These are phyloP conservation scores for Daboia siamensis DNA, from an alignment of 2,113 vertebrate species.

Conservation along the genomic window DNA sequence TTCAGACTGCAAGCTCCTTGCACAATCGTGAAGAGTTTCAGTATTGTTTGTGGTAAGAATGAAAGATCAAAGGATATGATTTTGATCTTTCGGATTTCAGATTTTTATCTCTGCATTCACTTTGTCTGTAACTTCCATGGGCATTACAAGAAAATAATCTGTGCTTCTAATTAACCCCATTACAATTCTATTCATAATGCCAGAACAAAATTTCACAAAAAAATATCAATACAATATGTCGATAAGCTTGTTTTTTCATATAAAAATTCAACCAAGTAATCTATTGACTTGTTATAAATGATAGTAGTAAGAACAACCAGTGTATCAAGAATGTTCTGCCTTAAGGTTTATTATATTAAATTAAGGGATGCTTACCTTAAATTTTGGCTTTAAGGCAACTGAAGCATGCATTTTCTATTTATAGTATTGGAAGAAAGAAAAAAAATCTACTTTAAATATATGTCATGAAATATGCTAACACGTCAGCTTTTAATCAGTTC, in stretches of 20 bases:
- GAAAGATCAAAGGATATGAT: neutral
- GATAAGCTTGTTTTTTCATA: neutral
- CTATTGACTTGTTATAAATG: neutral
- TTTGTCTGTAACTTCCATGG: neutral
- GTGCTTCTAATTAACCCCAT: neutral
- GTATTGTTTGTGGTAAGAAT: neutral
- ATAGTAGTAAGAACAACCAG: neutral
- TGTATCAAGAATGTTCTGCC: neutral
- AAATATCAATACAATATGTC: neutral
- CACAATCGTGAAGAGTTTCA: neutral
- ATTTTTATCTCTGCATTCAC: neutral
- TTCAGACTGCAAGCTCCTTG: neutral
- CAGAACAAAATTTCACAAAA: neutral
- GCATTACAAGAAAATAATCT: neutral
- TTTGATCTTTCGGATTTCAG: neutral
- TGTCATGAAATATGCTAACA: neutral
- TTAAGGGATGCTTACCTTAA: neutral
- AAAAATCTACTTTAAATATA: neutral
- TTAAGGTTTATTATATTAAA: neutral
- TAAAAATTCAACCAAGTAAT: neutral
- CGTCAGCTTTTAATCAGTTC: neutral
- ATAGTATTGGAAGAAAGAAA: neutral
- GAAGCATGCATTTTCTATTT: neutral
- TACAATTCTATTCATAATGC: neutral
- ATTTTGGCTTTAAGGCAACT: neutral